phyloP scores from a whole-genome alignment of 2,113 vertebrate species.

The Plectropomus leopardus region DNA sequence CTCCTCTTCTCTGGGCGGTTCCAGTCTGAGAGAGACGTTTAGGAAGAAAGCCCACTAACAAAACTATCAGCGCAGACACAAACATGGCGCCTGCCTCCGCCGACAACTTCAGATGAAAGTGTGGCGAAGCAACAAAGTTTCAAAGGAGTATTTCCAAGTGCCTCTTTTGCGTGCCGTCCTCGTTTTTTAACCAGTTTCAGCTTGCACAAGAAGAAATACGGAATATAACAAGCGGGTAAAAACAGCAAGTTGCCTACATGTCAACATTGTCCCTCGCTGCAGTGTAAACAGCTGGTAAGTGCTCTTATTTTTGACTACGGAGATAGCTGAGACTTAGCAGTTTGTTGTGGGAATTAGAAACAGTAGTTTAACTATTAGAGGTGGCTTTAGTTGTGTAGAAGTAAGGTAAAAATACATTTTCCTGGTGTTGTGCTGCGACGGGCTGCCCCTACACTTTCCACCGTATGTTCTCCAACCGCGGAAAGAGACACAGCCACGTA shows the following conservation, averaged over 20 bases:
- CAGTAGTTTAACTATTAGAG: not conserved
- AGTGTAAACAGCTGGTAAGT: slow-evolving; percentile 87
- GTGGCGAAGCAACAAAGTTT: slow-evolving; percentile 76
- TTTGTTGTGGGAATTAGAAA: not conserved
- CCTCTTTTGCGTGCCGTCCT: not conserved
- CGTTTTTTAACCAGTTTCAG: slow-evolving; percentile 16
- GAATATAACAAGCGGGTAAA: slow-evolving; percentile 52
- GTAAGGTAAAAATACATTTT: slow-evolving; percentile 1
- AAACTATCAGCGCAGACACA: slow-evolving; percentile 77
- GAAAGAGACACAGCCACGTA: slow-evolving; percentile 61
- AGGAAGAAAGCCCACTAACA: slow-evolving; percentile 71
- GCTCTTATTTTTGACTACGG: slow-evolving; percentile 1
- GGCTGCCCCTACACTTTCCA: slow-evolving; percentile 17
- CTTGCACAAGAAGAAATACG: slow-evolving; percentile 37
- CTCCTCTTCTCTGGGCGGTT: slow-evolving; percentile 80
- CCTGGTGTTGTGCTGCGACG: slow-evolving; percentile 10
- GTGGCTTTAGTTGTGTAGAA: not conserved
- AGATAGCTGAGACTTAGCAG: not conserved
- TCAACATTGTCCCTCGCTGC: slow-evolving; percentile 72
- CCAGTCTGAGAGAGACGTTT: slow-evolving; percentile 72
- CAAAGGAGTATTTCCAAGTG: slow-evolving; percentile 9
- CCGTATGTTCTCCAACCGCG: slow-evolving; percentile 34
- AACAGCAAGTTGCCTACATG: slow-evolving; percentile 82
- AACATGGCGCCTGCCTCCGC: slow-evolving; percentile 84
- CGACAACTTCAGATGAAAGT: slow-evolving; percentile 75